phyloP scores from a whole-genome alignment of 2,113 vertebrate genomes.

The Sakesphorus luctuosus region DNA sequence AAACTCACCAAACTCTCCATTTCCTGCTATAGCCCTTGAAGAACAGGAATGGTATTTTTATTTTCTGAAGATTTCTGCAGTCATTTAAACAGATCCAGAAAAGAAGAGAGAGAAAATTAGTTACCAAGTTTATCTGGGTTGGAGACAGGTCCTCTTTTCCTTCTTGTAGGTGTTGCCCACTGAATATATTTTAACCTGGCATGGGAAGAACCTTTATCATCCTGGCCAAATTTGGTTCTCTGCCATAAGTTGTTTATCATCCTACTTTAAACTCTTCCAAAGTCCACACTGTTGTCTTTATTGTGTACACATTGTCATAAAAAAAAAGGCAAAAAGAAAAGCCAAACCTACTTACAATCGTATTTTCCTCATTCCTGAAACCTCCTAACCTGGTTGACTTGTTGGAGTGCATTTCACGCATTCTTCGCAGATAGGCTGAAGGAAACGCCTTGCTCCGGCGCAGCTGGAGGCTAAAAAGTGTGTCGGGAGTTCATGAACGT shows the following conservation, averaged over 20 bases:
- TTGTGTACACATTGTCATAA: not conserved
- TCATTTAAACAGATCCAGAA: not conserved
- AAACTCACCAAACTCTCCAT: not conserved
- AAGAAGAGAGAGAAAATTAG: not conserved
- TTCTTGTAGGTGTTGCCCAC: not conserved
- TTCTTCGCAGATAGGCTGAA: constrained; percentile 79
- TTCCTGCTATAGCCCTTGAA: not conserved
- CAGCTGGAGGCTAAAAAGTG: constrained; percentile 71
- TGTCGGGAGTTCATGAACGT: constrained; percentile 37
- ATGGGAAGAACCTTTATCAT: not conserved
- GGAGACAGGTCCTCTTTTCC: not conserved
- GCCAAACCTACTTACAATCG: not conserved
- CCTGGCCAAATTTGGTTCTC: not conserved
- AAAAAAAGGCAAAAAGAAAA: not conserved
- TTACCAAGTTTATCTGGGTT: not conserved
- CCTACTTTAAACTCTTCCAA: not conserved
- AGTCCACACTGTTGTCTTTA: not conserved
- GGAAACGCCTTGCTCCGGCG: constrained; percentile 74
- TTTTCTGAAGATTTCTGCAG: not conserved
- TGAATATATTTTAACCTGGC: not conserved
- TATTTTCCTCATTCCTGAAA: constrained; percentile 82
- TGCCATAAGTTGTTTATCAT: not conserved
- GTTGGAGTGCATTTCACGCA: constrained; percentile 83
- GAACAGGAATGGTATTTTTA: not conserved
- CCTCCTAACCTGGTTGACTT: constrained; percentile 79